Evolutionary conservation across 2,113 vertebrate genomes (phyloP), one percentile per base, ranked within the genome.

Genomic region (Nannobrachium achirus): DNA sequence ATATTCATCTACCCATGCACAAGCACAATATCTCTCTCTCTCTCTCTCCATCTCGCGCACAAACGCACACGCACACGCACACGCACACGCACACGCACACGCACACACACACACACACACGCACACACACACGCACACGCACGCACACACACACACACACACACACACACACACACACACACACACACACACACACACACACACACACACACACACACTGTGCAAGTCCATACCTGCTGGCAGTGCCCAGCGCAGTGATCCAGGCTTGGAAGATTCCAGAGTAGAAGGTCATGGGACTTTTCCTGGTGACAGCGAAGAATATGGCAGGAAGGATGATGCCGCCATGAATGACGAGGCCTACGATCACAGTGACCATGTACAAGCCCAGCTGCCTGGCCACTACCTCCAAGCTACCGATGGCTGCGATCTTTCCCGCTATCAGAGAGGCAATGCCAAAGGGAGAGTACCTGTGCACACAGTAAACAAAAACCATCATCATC

Each of bases 351-450:
- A 91, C 5, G 50, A 95, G 91, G 2, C 94, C 94, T 62, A 95
- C 93, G 0, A 94, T 91, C 20, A 95, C 94, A 0, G 94, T 95
- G 76, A 95, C 90, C 93, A 94, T 94, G 89, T 95, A 95, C 93
- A 95, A 91, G 75, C 94, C 93, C 46, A 95, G 90, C 85, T 95
- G 94, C 62, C 89, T 62, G 0, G 93, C 94, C 39, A 95, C 91
- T 45, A 85, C 41, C 84, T 94, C 93, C 84, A 95, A 79, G 82
- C 95, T 91, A 25, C 91, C 92, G n/a, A 94, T 94, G 38, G 85
- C 93, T 0, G 94, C 94, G 0, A 95, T 94, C 81, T 95, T 95
- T 10, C 94, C 94, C 1, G 92, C 91, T 11, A 95, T 95, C 69
- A 95, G 89, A 6, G 93, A 95, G 56, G 93, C 93, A 1, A 95